Evolutionary conservation across 2,797 vertebrate genomes (phyloP), one percentile per base, ranked within the genome.

Genomic region (Xenops minutus): DNA sequence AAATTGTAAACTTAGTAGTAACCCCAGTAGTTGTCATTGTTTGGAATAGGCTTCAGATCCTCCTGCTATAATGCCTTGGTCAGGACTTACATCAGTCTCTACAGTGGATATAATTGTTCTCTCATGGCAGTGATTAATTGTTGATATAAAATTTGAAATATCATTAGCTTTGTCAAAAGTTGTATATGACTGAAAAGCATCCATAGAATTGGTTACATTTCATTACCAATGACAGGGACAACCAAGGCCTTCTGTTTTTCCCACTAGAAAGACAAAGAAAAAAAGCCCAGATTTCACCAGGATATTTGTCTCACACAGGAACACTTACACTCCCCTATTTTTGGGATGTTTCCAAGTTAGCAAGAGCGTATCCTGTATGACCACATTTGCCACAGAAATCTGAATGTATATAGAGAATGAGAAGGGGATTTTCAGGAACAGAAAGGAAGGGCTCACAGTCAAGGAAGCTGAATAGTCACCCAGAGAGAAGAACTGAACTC

Each of bases 271-370:
- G 2, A 6, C 51, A 29, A 41, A 59, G 16, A 41, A 62, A 61
- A 11, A 8, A 30, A 37, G 2, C 23, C 12, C 23, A 48, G 8
- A 32, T 84, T 90, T 76, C 43, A 39, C 20, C 13, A 62, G 19
- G 23, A 54, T 63, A 29, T 49, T 59, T 77, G 6, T 69, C 22
- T 80, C 23, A 12, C 20, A 32, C 2, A 56, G 8, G 23, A 78
- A 37, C 0, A 0, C 6, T 71, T 63, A 49, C 9, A 56, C 26
- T 49, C 7, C 1, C 1, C 4, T 44, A 1, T 36, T 24, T 77
- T 77, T 10, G 14, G 9, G 24, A 6, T 44, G 18, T 62, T 72
- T 80, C 22, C 32, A 72, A 14, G 7, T 72, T 72, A 71, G 8
- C 59, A 68, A 74, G 26, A 72, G 21, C 22, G 29, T 62, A 23